These are phyloP conservation scores for Toxotes chatareus DNA, from an alignment of 2,113 vertebrate species.

Conservation along the genomic window DNA sequence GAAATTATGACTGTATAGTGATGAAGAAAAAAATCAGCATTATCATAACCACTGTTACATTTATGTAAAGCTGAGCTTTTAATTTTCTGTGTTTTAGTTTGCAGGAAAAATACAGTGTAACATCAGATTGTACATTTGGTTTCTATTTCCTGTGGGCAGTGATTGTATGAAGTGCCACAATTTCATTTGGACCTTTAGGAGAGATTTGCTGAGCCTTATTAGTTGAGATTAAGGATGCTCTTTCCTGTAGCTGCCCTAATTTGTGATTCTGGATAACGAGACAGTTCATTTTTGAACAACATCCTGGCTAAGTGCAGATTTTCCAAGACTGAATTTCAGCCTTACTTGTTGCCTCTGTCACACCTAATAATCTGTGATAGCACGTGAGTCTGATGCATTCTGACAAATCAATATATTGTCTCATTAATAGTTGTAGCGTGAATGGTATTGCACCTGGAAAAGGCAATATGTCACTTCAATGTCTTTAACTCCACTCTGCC, in stretches of 20 bases:
- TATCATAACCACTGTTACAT: not conserved
- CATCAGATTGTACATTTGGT: not conserved
- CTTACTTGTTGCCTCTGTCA: slow-evolving; percentile 16
- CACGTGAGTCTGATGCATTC: slow-evolving; percentile 12
- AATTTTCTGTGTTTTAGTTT: not conserved
- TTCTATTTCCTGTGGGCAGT: not conserved
- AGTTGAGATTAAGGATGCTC: slow-evolving; percentile 4
- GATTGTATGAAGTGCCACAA: not conserved
- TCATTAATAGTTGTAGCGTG: slow-evolving; percentile 9
- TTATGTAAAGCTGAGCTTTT: not conserved
- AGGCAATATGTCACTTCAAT: slow-evolving; percentile 8
- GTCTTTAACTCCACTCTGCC: not conserved
- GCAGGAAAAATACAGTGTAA: not conserved
- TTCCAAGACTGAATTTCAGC: not conserved
- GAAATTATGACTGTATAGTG: slow-evolving; percentile 5
- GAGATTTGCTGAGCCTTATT: not conserved
- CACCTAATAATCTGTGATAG: slow-evolving; percentile 13
- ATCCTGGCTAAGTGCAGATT: not conserved
- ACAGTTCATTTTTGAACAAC: not conserved
- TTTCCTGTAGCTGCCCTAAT: slow-evolving; percentile 1
- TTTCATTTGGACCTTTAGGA: slow-evolving; percentile 3
- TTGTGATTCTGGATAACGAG: slow-evolving; percentile 28
- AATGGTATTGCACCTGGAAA: slow-evolving; percentile 16
- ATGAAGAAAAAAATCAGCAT: not conserved
- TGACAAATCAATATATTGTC: slow-evolving; percentile 39